These are phyloP conservation scores for Apeltes quadracus DNA, from an alignment of 2,113 vertebrate genomes.

Conservation along the genomic window DNA sequence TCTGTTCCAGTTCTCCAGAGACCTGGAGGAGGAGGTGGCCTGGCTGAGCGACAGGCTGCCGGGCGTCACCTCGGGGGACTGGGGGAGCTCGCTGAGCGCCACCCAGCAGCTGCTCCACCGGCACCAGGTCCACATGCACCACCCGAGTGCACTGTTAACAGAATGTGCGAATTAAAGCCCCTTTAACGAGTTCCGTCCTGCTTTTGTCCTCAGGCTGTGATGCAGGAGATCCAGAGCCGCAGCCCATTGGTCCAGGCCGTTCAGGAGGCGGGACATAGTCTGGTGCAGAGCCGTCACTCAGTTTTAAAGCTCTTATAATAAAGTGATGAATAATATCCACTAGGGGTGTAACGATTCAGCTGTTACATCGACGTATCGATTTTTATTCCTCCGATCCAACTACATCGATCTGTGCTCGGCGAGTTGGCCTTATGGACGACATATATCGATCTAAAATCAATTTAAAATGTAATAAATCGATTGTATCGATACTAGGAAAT, in stretches of 20 bases:
- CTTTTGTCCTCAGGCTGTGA: slow-evolving; percentile 76
- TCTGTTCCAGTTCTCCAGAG: slow-evolving; percentile 86
- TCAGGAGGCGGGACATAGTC: slow-evolving; percentile 83
- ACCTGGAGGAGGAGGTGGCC: slow-evolving; percentile 84
- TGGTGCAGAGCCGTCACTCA: slow-evolving; percentile 62
- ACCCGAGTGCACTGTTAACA: too few relatives aligned
- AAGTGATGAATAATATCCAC: neutral
- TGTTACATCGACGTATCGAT: too few relatives aligned
- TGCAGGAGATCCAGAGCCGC: slow-evolving; percentile 84
- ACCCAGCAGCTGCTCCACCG: slow-evolving; percentile 83
- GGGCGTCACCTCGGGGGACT: slow-evolving; percentile 74
- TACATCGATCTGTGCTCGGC: too few relatives aligned
- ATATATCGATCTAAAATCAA: too few relatives aligned
- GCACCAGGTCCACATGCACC: slow-evolving; percentile 79
- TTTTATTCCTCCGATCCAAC: too few relatives aligned
- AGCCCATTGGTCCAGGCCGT: slow-evolving; percentile 81
- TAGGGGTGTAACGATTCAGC: too few relatives aligned
- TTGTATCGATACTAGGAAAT: too few relatives aligned
- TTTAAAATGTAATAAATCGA: too few relatives aligned
- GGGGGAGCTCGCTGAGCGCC: slow-evolving; percentile 77
- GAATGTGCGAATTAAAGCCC: neutral
- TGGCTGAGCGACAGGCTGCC: slow-evolving; percentile 86
- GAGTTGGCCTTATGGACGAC: too few relatives aligned
- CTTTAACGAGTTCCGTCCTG: neutral
- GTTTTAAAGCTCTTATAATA: neutral